Evolutionary conservation across 2,797 vertebrate species (phyloP).

Genomic region (Trachurus trachurus): DNA sequence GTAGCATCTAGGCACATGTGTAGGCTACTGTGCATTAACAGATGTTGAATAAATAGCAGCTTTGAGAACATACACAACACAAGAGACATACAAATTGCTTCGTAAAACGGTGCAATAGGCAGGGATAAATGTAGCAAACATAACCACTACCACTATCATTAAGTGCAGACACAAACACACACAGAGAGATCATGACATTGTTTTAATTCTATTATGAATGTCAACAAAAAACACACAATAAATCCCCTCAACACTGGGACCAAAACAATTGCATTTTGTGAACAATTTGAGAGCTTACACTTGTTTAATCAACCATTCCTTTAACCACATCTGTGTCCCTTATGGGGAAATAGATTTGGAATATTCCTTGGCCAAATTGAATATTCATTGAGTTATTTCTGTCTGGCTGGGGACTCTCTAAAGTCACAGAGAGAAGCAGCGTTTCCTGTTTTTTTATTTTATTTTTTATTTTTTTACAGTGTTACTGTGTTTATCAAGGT

Average conservation of each 20-base stretch:
- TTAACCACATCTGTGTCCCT: slow-evolving; percentile 54
- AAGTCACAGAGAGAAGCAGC: background rate
- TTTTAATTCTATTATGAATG: slow-evolving; percentile 27
- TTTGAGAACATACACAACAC: background rate
- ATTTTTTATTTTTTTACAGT: background rate
- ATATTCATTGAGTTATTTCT: slow-evolving; percentile 63
- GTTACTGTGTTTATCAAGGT: slow-evolving; percentile 22
- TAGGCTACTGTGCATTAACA: background rate
- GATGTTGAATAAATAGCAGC: background rate
- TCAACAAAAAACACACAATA: slow-evolving; percentile 21
- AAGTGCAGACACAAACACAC: background rate
- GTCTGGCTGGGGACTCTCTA: slow-evolving; percentile 27
- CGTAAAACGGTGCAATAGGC: background rate
- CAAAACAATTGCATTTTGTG: slow-evolving; percentile 28
- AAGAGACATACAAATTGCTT: background rate
- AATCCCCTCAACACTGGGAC: slow-evolving; percentile 29
- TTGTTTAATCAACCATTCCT: slow-evolving; percentile 51
- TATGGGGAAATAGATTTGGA: slow-evolving; percentile 48
- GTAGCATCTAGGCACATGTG: background rate
- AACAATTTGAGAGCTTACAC: slow-evolving; percentile 28
- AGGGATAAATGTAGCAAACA: background rate
- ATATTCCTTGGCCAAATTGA: slow-evolving; percentile 48
- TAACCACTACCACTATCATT: no score
- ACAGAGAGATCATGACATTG: slow-evolving; percentile 18
- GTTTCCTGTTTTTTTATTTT: background rate